Percentiles rank a stretch among this genome's conserved stretches.
These are phyloP conservation scores for Uria aalge DNA, from an alignment of 2,113 vertebrate species.

Conservation along the genomic window DNA sequence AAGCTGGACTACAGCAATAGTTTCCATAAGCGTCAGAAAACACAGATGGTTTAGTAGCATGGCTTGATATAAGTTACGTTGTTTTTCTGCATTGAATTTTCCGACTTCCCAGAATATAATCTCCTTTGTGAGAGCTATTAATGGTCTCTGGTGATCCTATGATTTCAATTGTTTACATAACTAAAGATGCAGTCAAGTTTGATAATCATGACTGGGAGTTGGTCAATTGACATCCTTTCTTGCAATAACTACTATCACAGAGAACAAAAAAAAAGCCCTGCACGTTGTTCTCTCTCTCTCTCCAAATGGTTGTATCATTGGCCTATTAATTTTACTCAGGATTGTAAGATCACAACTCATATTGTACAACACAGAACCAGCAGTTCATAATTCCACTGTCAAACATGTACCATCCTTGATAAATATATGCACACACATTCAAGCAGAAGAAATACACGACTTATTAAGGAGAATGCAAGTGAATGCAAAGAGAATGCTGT, in stretches of 20 bases:
- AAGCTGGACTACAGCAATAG: not conserved
- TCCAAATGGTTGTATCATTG: not conserved
- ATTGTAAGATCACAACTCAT: not conserved
- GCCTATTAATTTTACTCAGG: not conserved
- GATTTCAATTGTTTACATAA: not conserved
- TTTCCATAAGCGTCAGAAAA: not conserved
- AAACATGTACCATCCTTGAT: not conserved
- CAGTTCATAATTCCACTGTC: not conserved
- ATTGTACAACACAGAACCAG: not conserved
- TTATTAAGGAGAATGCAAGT: not conserved
- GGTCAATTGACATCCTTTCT: not conserved
- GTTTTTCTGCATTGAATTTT: not conserved
- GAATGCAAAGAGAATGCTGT: not conserved
- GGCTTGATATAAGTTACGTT: not conserved
- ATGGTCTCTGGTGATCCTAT: not conserved
- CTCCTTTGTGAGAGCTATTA: not conserved
- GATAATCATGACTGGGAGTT: not conserved
- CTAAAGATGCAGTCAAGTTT: not conserved
- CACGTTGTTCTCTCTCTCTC: rapidly evolving
- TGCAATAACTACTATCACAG: not conserved
- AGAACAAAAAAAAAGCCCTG: not conserved
- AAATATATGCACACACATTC: not conserved
- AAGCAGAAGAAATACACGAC: not conserved
- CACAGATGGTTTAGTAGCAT: not conserved
- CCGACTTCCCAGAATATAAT: not conserved